Evolutionary conservation across 2,797 vertebrate genomes (phyloP).

Genomic region (Catamblyrhynchus diadema): DNA sequence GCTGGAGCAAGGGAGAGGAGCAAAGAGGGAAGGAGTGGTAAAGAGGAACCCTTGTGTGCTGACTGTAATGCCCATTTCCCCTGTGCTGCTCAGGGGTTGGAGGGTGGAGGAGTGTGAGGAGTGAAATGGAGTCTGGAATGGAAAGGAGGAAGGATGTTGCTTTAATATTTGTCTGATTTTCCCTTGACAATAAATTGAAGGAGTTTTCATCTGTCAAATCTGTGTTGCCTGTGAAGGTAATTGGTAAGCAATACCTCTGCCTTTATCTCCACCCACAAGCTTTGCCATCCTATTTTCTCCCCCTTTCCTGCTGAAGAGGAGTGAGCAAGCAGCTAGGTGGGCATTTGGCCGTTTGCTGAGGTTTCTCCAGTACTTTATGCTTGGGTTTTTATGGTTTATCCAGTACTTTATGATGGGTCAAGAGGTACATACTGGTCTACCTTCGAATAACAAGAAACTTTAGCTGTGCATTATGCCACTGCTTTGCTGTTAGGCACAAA

Average conservation of each 20-base stretch:
- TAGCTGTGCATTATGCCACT: neutral
- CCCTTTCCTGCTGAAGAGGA: neutral
- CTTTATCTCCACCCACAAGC: neutral
- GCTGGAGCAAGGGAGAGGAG: neutral
- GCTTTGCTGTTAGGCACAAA: neutral
- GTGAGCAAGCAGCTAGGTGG: neutral
- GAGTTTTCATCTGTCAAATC: neutral
- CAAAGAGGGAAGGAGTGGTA: accelerated
- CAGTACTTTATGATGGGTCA: neutral
- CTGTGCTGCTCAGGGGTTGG: accelerated
- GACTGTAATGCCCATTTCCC: neutral
- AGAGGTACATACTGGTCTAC: neutral
- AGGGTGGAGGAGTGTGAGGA: neutral
- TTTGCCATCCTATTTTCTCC: neutral
- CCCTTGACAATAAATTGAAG: neutral
- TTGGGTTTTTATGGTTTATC: neutral
- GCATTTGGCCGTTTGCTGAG: neutral
- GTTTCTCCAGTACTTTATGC: neutral
- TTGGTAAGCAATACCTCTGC: neutral
- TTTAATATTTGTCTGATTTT: neutral
- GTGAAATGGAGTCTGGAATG: neutral
- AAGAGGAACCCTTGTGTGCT: neutral
- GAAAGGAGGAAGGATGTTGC: neutral
- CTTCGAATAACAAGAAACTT: neutral
- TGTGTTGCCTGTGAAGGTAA: neutral